These are phyloP conservation scores for Scaptomyza caliginosa DNA, from an alignment of 2,888 invertebrate genomes.

Conservation along the genomic window DNA sequence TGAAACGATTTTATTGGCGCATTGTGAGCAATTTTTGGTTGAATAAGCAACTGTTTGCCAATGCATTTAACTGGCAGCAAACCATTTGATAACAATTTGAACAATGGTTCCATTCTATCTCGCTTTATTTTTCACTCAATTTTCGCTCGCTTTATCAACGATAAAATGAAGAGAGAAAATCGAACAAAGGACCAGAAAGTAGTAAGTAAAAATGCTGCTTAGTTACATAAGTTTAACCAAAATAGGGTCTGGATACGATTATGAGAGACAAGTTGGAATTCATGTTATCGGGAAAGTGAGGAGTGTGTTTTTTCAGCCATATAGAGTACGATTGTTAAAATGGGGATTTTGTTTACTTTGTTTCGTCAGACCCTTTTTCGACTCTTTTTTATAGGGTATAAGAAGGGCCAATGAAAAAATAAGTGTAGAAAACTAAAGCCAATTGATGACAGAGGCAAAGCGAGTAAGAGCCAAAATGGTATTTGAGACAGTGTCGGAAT, in stretches of 20 bases:
- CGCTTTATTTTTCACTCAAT: constrained; percentile 42
- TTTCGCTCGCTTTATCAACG: constrained; percentile 20
- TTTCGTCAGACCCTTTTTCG: background rate
- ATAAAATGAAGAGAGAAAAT: background rate
- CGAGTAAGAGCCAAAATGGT: constrained; percentile 5
- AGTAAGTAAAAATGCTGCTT: background rate
- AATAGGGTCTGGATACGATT: no score
- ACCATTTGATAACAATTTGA: constrained; percentile 63
- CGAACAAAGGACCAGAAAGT: constrained; percentile 2
- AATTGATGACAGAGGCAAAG: constrained; percentile 13
- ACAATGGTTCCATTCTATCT: constrained; percentile 53
- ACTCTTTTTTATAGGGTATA: background rate
- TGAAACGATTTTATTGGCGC: constrained; percentile 37
- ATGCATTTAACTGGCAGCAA: constrained; percentile 70
- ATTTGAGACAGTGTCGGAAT: constrained; percentile 27
- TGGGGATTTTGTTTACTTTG: no score
- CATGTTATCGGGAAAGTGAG: no score
- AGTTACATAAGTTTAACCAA: background rate
- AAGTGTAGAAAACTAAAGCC: constrained; percentile 5
- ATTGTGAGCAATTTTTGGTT: constrained; percentile 46
- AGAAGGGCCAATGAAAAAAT: background rate
- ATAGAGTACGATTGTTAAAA: no score
- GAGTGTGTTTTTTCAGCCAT: no score
- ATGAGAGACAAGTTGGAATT: no score
- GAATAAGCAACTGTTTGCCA: constrained; percentile 74